Percentiles rank a stretch among this genome's conserved stretches.
Conservation (phyloP, 2,797 vertebrate species). For the Melanotaenia pygmaea region DNA sequence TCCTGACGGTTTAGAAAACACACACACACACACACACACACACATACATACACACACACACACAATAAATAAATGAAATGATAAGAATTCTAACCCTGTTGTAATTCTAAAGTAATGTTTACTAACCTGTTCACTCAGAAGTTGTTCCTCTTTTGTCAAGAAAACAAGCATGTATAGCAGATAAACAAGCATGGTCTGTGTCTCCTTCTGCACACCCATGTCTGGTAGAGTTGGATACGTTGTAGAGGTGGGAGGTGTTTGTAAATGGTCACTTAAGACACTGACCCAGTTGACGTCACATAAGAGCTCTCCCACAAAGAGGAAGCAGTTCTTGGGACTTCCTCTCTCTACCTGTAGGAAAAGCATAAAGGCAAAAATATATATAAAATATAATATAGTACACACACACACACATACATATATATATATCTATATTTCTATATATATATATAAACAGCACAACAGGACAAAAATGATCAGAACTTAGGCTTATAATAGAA, state of each 20-base stretch:
- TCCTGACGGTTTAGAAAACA: conserved; percentile 79
- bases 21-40: neutral
- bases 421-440: too few species aligned
- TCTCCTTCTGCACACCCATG: conserved; percentile 63
- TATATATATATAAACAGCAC: neutral
- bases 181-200: conserved; percentile 91
- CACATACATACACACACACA: neutral
- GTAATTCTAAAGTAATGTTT: neutral
- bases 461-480: conserved; percentile 25
- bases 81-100: neutral
- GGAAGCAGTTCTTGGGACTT: conserved; percentile 96
- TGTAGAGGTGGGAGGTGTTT: conserved; percentile 76
- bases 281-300: conserved; percentile 98
- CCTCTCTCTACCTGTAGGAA: conserved; percentile 91
- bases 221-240: conserved; percentile 64
- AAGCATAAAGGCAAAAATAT: neutral
- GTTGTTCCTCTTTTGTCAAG: conserved; percentile 92
- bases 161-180: conserved; percentile 95
- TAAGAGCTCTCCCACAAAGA: conserved; percentile 92
- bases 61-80: neutral
- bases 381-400: neutral
- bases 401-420: neutral
- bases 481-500: conserved; percentile 53
- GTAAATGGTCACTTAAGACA: conserved; percentile 89
- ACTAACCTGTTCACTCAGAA: conserved; percentile 86